Conservation (phyloP, 2,113 vertebrate species). For the Taurulus bubalis region DNA sequence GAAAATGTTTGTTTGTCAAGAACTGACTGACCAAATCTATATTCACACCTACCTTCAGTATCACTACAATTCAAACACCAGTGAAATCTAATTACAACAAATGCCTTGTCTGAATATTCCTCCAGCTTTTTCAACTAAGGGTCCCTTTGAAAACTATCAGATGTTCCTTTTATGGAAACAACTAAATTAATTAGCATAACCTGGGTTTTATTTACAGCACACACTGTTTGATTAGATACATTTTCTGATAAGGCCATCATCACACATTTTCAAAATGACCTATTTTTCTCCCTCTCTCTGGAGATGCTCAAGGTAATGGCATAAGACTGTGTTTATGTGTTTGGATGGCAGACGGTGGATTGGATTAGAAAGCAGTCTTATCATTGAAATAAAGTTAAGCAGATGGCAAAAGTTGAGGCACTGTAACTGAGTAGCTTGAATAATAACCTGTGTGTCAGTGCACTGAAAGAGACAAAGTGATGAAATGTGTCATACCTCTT, state of each 20-base stretch:
- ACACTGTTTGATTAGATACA: constrained; percentile 2
- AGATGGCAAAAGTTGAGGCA: constrained; percentile 59
- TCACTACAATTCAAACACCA: neutral
- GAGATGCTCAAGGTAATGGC: constrained; percentile 44
- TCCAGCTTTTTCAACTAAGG: neutral
- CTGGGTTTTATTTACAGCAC: constrained; percentile 32
- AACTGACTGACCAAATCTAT: constrained; percentile 18
- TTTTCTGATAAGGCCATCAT: constrained; percentile 10
- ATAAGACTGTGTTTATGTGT: constrained; percentile 43
- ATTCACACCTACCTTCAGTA: neutral
- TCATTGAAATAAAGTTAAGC: constrained; percentile 65
- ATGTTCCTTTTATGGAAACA: constrained; percentile 19
- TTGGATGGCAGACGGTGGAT: constrained; percentile 45
- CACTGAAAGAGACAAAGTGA: neutral
- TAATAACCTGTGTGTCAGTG: constrained; percentile 9
- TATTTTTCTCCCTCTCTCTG: constrained; percentile 35
- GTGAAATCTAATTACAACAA: constrained; percentile 5
- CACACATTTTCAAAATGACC: constrained; percentile 18
- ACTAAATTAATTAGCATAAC: neutral
- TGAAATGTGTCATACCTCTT: constrained; percentile 87
- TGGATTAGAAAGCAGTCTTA: constrained; percentile 60
- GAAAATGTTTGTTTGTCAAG: neutral
- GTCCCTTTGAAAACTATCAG: constrained; percentile 6
- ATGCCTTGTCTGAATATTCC: neutral
- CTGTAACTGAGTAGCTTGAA: neutral